phyloP scores from a whole-genome alignment of 2,113 vertebrate genomes.

The Lophius piscatorius region DNA sequence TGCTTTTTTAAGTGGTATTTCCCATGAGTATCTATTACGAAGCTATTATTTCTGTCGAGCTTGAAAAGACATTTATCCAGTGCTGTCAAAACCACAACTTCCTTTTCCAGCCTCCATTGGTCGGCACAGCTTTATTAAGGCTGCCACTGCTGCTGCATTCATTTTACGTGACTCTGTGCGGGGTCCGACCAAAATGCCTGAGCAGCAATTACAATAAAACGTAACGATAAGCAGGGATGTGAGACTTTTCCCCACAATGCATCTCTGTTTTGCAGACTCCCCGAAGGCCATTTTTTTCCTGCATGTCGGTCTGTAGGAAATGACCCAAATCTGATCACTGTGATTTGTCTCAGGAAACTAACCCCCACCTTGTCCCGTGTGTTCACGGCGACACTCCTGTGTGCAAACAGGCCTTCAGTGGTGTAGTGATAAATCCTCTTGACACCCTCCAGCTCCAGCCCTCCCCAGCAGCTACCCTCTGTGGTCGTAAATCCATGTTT shows the following conservation, averaged over 20 bases:
- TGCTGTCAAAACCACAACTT: not conserved
- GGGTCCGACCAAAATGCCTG: conserved; percentile 5
- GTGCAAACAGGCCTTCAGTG: conserved; percentile 37
- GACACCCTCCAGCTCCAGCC: conserved; percentile 22
- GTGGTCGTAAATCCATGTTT: conserved; percentile 44
- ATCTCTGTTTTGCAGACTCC: conserved; percentile 44
- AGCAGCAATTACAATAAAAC: conserved; percentile 26
- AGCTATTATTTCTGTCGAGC: not conserved
- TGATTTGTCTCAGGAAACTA: conserved; percentile 71
- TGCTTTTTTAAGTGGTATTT: not conserved
- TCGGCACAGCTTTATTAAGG: not conserved
- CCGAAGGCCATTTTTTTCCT: conserved; percentile 38
- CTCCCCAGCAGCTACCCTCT: conserved; percentile 8
- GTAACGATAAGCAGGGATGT: conserved; percentile 49
- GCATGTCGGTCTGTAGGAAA: conserved; percentile 42
- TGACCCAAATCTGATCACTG: conserved; percentile 59
- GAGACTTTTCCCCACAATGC: conserved; percentile 45
- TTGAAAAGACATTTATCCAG: not conserved
- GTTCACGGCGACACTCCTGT: conserved; percentile 44
- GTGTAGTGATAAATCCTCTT: conserved; percentile 59
- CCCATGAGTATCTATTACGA: conserved; percentile 8
- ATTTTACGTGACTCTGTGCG: conserved; percentile 24
- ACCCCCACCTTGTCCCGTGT: conserved; percentile 30
- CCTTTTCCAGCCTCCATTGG: not conserved
- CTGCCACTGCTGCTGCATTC: not conserved